Base-by-base conservation (phyloP, 2,113 vertebrate genomes). In the Malurus melanocephalus region DNA sequence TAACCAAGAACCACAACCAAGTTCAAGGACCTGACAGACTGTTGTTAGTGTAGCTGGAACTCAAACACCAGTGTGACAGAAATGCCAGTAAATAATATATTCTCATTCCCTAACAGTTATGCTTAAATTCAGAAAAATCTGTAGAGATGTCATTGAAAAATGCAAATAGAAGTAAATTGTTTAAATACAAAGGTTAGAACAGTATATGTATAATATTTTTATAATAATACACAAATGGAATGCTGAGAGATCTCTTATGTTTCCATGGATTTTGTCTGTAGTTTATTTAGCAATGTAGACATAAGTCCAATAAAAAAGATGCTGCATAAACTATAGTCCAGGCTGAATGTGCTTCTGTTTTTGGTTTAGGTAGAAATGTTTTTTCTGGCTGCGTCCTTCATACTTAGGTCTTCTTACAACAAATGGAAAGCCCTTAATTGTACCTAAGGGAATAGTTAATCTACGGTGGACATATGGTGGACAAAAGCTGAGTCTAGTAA, bases 341-440 rank as follows among this genome's bases (percentile, higher is more conserved):
- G 95, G 97, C 97, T 99, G 97, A 99, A 98, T 99, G 97, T 95
- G 96, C 98, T 98, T 99, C 98, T 99, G 98, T 98, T 98, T 98
- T 98, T 98, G 97, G 98, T 98, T 98, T 98, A 98, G 98, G 97
- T 98, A 97, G 98, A 99, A 98, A 98, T 99, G 98, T 99, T 99
- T 98, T 99, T 99, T 97, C 98, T 99, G 98, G 98, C 98, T 96
- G 96, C 90, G 96, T 98, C 97, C 96, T 98, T 98, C 98, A 97
- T 98, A 98, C 98, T 98, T 98, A 98, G 97, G 96, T 98, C 98
- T 98, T 99, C 98, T 99, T 98, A 98, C 97, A 99, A 99, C 98
- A 99, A 98, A 99, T 98, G 98, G 97, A 98, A 98, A 98, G 96
- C 94, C 97, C 97, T 97, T 98, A 98, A 99, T 98, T 99, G 98